These are phyloP conservation scores for Nautilus pompilius DNA, from an alignment of 1,140 invertebrate genomes.

Conservation along the genomic window DNA sequence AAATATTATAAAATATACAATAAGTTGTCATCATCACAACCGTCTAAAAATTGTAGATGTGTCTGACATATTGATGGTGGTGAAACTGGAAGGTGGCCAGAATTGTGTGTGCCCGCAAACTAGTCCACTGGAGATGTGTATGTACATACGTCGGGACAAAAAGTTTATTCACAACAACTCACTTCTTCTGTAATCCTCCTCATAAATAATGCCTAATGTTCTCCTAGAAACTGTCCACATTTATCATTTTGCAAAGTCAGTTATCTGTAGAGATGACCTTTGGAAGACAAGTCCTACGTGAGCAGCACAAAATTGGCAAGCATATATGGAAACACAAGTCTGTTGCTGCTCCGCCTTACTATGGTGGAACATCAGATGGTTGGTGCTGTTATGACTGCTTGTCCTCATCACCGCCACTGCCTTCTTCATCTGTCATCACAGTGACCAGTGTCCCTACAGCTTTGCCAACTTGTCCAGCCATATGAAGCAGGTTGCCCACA, in stretches of 20 bases:
- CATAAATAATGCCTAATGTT: too few species aligned
- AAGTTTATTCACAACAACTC: too few species aligned
- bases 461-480: slow-evolving; percentile 81
- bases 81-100: too few species aligned
- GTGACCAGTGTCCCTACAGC: slow-evolving; percentile 82
- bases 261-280: neutral
- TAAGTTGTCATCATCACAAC: too few species aligned
- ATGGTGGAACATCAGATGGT: neutral
- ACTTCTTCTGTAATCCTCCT: too few species aligned
- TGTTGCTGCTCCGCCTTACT: neutral
- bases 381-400: neutral
- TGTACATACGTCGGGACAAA: too few species aligned
- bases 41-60: too few species aligned
- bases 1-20: too few species aligned
- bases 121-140: too few species aligned
- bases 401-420: slow-evolving; percentile 18
- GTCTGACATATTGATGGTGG: too few species aligned
- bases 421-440: slow-evolving; percentile 70
- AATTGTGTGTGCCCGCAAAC: too few species aligned
- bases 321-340: neutral
- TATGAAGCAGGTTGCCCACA: slow-evolving; percentile 79
- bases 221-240: neutral
- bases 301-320: neutral
- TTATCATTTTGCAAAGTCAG: neutral
- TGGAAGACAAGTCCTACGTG: neutral